These are phyloP conservation scores for Drosophila suzukii DNA, from an alignment of 1,140 invertebrate species.

Conservation along the genomic window DNA sequence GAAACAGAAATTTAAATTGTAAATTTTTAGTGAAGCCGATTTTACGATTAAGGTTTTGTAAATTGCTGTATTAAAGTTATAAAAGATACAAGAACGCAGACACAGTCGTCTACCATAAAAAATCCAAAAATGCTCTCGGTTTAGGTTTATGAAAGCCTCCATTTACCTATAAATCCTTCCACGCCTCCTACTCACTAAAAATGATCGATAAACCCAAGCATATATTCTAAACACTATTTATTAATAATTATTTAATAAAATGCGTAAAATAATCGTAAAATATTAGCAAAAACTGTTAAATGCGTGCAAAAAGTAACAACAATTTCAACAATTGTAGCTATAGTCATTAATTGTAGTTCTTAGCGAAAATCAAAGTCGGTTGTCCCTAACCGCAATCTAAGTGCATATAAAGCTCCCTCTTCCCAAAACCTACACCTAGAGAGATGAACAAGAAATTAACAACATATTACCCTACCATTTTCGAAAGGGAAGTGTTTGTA, in stretches of 20 bases:
- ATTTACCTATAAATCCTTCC: conserved; percentile 43
- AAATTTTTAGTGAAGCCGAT: conserved; percentile 45
- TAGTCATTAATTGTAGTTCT: conserved; percentile 82
- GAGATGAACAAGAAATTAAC: conserved; percentile 45
- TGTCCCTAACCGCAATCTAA: conserved; percentile 66
- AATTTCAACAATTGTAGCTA: conserved; percentile 76
- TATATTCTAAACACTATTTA: conserved; percentile 71
- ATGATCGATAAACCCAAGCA: conserved; percentile 38
- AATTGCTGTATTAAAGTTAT: conserved; percentile 78
- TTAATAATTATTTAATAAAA: conserved; percentile 73
- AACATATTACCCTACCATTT: conserved; percentile 11
- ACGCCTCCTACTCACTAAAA: conserved; percentile 45
- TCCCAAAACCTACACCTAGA: conserved; percentile 39
- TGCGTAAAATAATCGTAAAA: conserved; percentile 68
- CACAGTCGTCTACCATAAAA: conserved; percentile 24
- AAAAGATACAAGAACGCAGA: conserved; percentile 17
- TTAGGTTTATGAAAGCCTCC: conserved; percentile 60
- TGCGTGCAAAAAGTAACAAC: conserved; percentile 46
- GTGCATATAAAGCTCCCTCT: conserved; percentile 66
- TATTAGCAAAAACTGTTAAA: conserved; percentile 65
- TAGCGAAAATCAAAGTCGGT: conserved; percentile 77
- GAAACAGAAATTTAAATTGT: conserved; percentile 32
- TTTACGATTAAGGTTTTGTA: conserved; percentile 57
- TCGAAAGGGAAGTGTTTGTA: conserved; percentile 37
- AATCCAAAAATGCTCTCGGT: conserved; percentile 69